Evolutionary conservation across 2,797 vertebrate genomes (phyloP).

Genomic region (Cirrhinus molitorella): DNA sequence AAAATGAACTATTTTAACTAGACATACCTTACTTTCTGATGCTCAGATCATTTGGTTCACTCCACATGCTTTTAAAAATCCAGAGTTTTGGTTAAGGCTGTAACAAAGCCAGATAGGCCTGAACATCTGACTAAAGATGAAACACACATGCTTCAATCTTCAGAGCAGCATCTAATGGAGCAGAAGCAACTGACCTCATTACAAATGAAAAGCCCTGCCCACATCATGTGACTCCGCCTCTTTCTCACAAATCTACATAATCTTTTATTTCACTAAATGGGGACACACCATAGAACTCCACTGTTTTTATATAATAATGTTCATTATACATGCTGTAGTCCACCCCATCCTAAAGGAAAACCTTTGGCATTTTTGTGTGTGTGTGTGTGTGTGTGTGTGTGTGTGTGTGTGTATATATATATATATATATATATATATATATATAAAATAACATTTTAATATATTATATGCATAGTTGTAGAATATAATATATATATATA

Average conservation of each 20-base stretch:
- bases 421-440: background rate
- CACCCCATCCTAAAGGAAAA: background rate
- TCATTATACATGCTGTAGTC: background rate
- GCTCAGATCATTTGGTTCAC: background rate
- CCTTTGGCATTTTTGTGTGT: background rate
- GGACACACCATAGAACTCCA: background rate
- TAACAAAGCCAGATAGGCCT: background rate
- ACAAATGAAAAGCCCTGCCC: background rate
- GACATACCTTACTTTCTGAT: background rate
- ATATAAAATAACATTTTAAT: no score
- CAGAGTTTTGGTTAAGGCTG: background rate
- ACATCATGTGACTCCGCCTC: background rate
- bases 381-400: no score
- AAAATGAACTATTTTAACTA: background rate
- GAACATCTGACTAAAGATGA: background rate
- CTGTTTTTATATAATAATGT: background rate
- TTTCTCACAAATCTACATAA: background rate
- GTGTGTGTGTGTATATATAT: no score
- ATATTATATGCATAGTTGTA: no score
- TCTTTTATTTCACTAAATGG: background rate
- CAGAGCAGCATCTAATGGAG: background rate
- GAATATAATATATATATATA: no score
- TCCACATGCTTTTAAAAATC: background rate
- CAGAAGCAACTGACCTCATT: conserved; percentile 8
- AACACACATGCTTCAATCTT: background rate